A percentile compares a stretch with the other conserved stretches of the same genome.
Conservation (phyloP, 2,797 vertebrate genomes). For the Eulemur rubriventer region DNA sequence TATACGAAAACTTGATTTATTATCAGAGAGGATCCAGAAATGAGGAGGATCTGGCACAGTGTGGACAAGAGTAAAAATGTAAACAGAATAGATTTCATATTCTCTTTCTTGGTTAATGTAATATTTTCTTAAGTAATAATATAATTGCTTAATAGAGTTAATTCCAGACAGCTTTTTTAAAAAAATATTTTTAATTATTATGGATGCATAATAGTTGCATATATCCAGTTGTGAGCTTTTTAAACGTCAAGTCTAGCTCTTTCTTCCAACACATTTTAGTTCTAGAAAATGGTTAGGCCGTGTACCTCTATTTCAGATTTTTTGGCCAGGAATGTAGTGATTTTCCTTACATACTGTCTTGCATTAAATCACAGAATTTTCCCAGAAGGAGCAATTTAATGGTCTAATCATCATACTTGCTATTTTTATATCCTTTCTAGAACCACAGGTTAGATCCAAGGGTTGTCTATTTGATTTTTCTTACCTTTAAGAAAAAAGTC, state of each 20-base stretch:
- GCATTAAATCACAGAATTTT: constrained; percentile 11
- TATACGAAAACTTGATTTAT: not conserved
- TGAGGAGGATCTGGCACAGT: not conserved
- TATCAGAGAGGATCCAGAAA: not conserved
- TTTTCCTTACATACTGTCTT: not conserved
- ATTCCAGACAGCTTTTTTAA: not conserved
- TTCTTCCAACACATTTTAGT: not conserved
- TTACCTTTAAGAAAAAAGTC: constrained; percentile 53
- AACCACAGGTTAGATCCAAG: constrained; percentile 21
- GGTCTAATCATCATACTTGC: not conserved
- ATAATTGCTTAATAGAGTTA: not conserved
- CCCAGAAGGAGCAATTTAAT: not conserved
- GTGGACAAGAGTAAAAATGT: not conserved
- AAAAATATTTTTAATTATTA: not conserved
- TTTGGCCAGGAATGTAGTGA: not conserved
- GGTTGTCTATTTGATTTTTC: not conserved
- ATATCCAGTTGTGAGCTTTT: not conserved
- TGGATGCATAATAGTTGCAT: not conserved
- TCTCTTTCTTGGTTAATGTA: not conserved
- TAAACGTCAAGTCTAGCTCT: not conserved
- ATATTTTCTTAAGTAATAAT: not conserved
- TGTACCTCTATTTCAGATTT: constrained; percentile 1
- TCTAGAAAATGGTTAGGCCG: not conserved
- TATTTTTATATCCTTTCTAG: not conserved
- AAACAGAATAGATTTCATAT: not conserved